Conservation (phyloP, 2,888 invertebrate genomes). For the Piscicola geometra region DNA sequence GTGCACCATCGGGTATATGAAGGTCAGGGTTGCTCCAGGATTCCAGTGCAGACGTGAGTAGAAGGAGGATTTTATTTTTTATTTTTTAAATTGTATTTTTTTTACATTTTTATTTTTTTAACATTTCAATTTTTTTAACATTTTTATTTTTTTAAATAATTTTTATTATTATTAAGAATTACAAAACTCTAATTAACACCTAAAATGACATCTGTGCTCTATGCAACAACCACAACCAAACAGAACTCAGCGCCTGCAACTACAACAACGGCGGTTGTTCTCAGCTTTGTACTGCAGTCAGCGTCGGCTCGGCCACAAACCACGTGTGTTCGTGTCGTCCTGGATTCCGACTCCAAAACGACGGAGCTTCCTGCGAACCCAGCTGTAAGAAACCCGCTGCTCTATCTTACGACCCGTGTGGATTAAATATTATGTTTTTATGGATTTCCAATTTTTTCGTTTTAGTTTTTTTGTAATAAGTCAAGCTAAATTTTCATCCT, state of each 20-base stretch:
- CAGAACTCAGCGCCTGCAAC: conserved; percentile 19
- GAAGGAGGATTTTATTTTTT: too few species aligned
- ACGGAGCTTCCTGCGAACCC: conserved; percentile 14
- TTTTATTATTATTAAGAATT: neutral
- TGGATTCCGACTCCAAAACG: conserved; percentile 21
- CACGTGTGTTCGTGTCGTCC: neutral
- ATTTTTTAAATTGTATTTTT: too few species aligned
- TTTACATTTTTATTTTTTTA: too few species aligned
- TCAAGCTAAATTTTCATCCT: too few species aligned
- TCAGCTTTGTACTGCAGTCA: neutral
- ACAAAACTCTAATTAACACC: neutral
- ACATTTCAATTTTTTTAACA: neutral
- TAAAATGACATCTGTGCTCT: too few species aligned
- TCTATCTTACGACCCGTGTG: too few species aligned
- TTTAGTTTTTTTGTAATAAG: too few species aligned
- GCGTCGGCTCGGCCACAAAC: neutral
- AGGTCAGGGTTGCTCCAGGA: neutral
- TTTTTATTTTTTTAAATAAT: neutral
- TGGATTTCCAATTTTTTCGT: too few species aligned
- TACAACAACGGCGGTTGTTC: conserved; percentile 32
- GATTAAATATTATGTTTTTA: too few species aligned
- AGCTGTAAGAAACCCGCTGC: too few species aligned
- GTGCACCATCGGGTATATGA: conserved; percentile 1
- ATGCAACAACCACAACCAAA: neutral
- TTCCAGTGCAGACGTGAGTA: conserved; percentile 10